Conservation (phyloP, 2,113 vertebrate genomes). For the human region GRCh38 chr12:42123501-42124000, state of each 20-base stretch:
- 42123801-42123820: not conserved
- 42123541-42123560: not conserved
- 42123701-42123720: not conserved
- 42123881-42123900: not conserved
- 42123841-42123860: conserved; percentile 29
- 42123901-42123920: not conserved
- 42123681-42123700: not conserved
- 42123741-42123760: not conserved
- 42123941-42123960: not conserved
- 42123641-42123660: not conserved
- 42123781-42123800: conserved; percentile 11
- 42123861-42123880: not conserved
- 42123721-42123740: not conserved
- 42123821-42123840: not conserved
- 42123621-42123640: not conserved
- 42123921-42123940: no score
- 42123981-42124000: not conserved
- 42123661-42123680: not conserved
- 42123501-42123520: not conserved
- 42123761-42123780: conserved; percentile 4
- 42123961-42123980: not conserved
- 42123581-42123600: not conserved
- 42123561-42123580: not conserved
- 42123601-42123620: not conserved
- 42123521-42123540: not conserved